Evolutionary conservation across 2,797 vertebrate species (phyloP), one percentile per base, ranked within the genome.

Genomic region (Acanthurus leucopareius): DNA sequence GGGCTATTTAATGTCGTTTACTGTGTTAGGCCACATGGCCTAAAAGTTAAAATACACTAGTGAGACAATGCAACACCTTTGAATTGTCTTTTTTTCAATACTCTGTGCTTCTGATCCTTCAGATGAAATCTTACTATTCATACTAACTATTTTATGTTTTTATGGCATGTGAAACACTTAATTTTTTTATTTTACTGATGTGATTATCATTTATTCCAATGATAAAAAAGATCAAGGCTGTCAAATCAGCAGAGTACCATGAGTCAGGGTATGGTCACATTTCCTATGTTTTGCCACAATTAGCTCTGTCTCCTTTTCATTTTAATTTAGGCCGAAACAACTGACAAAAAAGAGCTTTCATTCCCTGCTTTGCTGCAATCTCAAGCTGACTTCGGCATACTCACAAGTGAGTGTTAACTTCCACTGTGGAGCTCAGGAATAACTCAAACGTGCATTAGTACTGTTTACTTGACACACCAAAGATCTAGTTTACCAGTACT

Each of bases 171-270:
- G 28, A 32, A 32, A 32, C 28, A 32, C 28, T 32, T 32, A 32
- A 3, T 32, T 32, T 32, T 32, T 32, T 3, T 3, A 32, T 32
- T 32, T 32, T 32, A 32, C 48, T 49, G 28, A 52, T 25, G 15
- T 70, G 20, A 65, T 45, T 16, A 53, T 64, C 19, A 75, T 59
- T 75, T 51, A 52, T 48, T 60, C 14, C 53, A 73, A 79, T 64
- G 53, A 71, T 62, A 45, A 2, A 52, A 45, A 60, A 65, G 52
- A 62, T 47, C 25, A 25, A 52, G 11, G 44, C 56, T 73, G 66
- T 73, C 72, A 57, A 6, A 66, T 38, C 73, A 69, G 73, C 65
- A 58, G 54, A 79, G 51, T n/a, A 72, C 76, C 4, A 25, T 15
- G 45, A 60, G 51, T 38, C 6, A 69, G 69, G 53, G 48, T 74